These are phyloP conservation scores for Platycnemis pennipes DNA, from an alignment of 2,888 invertebrate genomes.

Conservation along the genomic window DNA sequence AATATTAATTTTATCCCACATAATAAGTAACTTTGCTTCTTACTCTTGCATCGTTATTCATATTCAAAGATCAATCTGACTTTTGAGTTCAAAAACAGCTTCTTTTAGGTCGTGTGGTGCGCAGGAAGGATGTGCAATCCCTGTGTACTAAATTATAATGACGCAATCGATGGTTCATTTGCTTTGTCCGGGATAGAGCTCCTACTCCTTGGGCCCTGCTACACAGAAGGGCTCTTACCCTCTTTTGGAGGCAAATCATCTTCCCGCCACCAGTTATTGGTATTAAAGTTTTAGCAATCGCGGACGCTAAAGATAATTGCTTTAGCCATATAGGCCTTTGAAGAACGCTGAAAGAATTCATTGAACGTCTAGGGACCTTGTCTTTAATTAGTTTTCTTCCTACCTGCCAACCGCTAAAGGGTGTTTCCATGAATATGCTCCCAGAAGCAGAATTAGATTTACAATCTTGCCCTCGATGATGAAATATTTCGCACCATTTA, in stretches of 20 bases:
- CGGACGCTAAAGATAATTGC: not conserved
- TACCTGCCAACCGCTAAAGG: slow-evolving; percentile 18
- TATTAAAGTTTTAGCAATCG: not conserved
- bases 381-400: not conserved
- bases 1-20: too few relatives aligned
- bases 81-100: too few relatives aligned
- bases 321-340: not conserved
- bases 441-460: not conserved
- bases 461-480: not conserved
- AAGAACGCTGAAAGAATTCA: slow-evolving; percentile 2
- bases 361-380: not conserved
- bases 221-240: not conserved
- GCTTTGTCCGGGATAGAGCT: not conserved
- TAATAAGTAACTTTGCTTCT: too few relatives aligned
- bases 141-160: too few relatives aligned
- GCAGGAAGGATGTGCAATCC: too few relatives aligned
- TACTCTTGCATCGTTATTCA: too few relatives aligned
- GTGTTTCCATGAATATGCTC: not conserved
- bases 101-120: too few relatives aligned
- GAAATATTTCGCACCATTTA: slow-evolving; percentile 3
- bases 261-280: not conserved
- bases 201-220: not conserved
- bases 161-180: too few relatives aligned
- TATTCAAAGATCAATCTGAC: too few relatives aligned
- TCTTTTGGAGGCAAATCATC: not conserved